These are phyloP conservation scores for Bombus cullumanus DNA, from an alignment of 1,140 invertebrate genomes.

Conservation along the genomic window DNA sequence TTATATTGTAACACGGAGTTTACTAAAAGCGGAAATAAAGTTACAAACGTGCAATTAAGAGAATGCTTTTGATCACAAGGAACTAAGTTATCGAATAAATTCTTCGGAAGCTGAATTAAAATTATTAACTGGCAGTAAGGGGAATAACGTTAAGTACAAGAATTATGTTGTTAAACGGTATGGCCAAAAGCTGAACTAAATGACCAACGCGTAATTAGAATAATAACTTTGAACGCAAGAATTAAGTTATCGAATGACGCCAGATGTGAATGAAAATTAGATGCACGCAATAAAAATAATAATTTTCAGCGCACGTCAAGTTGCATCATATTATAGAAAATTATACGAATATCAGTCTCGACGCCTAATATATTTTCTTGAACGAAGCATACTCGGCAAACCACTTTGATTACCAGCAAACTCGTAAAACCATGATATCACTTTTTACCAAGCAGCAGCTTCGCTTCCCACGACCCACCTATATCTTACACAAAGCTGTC, in stretches of 20 bases:
- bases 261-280: neutral
- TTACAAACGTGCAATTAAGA: neutral
- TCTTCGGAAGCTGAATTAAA: neutral
- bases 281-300: neutral
- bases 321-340: no score
- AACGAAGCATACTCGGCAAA: no score
- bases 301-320: neutral
- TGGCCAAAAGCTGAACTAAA: no score
- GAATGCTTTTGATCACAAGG: neutral
- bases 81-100: neutral
- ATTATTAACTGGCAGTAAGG: no score
- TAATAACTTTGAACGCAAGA: no score
- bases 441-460: neutral
- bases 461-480: neutral
- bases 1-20: neutral
- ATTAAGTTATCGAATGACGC: no score
- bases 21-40: neutral
- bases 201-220: no score
- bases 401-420: neutral
- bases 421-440: constrained; percentile 13
- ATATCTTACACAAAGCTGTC: neutral
- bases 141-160: no score
- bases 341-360: no score
- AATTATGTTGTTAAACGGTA: no score
- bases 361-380: neutral